phyloP scores from a whole-genome alignment of 37 sponge, comb jelly and placozoan genomes.

The Hexactinellida sp. region DNA sequence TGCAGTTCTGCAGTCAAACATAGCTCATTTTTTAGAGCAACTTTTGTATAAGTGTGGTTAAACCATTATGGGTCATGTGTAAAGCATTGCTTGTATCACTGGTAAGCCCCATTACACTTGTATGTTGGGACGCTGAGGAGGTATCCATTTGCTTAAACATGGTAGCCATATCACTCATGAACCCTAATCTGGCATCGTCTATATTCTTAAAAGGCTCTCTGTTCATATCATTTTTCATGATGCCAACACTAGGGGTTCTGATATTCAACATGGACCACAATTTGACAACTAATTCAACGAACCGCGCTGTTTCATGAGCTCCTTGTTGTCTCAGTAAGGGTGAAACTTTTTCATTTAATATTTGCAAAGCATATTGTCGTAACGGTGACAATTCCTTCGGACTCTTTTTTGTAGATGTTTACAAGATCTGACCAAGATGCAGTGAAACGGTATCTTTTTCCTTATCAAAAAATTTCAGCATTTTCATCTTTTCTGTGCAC shows the following conservation, averaged over 20 bases:
- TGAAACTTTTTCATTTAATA: background rate
- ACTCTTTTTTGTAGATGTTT: constrained; percentile 4
- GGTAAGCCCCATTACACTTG: background rate
- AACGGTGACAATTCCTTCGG: background rate
- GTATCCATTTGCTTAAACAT: background rate
- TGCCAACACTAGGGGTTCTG: constrained; percentile 6
- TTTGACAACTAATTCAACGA: background rate
- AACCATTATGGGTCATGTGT: constrained; percentile 5
- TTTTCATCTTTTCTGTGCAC: background rate
- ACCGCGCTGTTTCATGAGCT: constrained; percentile 9
- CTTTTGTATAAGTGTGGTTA: constrained; percentile 9
- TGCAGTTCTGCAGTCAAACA: constrained; percentile 16
- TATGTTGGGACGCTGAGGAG: background rate
- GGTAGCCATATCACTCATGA: background rate
- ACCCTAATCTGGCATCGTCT: constrained; percentile 12
- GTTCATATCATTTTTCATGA: background rate
- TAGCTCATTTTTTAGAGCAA: background rate
- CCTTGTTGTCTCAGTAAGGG: constrained; percentile 9
- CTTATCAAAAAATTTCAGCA: background rate
- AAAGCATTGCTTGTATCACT: constrained; percentile 7
- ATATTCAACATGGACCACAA: constrained; percentile 11
- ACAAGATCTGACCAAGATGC: constrained; percentile 2
- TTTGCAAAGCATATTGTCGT: constrained; percentile 9
- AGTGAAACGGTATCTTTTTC: constrained; percentile 11
- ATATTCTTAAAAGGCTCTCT: background rate